Evolutionary conservation across 2,113 vertebrate genomes (phyloP).

Genomic region (Chaenogobius annularis): DNA sequence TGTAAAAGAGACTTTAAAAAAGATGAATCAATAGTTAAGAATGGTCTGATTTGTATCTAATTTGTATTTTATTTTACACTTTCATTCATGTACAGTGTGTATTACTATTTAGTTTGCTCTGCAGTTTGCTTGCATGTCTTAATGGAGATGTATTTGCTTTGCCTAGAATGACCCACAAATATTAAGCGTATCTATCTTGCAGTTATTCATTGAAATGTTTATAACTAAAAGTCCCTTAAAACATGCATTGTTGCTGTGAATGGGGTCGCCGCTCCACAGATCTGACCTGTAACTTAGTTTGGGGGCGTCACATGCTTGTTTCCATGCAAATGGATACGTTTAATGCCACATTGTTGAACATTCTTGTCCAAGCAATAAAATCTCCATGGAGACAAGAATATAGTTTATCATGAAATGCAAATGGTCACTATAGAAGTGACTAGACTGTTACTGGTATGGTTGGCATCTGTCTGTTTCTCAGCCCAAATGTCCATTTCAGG

Average conservation of each 20-base stretch:
- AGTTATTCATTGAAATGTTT: neutral
- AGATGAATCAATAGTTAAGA: too few species aligned
- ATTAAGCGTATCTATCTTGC: too few species aligned
- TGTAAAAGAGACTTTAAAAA: too few species aligned
- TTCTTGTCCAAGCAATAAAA: neutral
- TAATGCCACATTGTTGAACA: neutral
- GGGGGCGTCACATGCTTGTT: neutral
- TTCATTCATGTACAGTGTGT: neutral
- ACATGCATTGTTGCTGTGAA: neutral
- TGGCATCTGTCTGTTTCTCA: slow-evolving; percentile 44
- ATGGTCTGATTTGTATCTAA: neutral
- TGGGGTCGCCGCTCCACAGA: neutral
- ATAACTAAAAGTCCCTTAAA: neutral
- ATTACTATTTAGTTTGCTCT: neutral
- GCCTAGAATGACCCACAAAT: neutral
- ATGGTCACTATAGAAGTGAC: slow-evolving; percentile 12
- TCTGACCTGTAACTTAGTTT: neutral
- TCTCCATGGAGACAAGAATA: neutral
- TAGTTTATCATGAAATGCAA: neutral
- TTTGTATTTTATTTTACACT: neutral
- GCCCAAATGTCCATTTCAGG: slow-evolving; percentile 85
- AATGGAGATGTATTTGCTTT: neutral
- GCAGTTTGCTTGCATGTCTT: neutral
- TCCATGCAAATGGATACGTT: neutral
- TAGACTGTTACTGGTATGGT: slow-evolving; percentile 6